Evolutionary conservation across 2,113 vertebrate species (phyloP).

Genomic region (Gulo gulo): DNA sequence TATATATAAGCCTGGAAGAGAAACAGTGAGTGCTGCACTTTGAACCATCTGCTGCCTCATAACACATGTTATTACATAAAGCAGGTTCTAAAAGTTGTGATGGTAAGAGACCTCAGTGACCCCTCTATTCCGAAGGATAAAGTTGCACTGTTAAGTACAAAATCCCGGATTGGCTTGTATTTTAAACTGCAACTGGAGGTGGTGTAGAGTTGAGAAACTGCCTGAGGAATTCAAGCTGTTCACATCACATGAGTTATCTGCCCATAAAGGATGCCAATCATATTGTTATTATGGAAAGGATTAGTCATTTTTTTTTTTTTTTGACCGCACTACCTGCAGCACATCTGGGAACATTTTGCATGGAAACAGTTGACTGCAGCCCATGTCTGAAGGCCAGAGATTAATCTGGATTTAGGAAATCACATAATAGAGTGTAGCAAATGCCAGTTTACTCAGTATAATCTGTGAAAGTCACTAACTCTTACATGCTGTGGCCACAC

Average conservation of each 20-base stretch:
- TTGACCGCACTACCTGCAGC: neutral
- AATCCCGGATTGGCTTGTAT: constrained; percentile 47
- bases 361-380: neutral
- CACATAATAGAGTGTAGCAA: neutral
- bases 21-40: neutral
- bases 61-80: neutral
- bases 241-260: neutral
- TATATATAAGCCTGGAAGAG: neutral
- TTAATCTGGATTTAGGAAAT: constrained; percentile 17
- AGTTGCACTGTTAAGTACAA: neutral
- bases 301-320: neutral
- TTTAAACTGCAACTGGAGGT: constrained; percentile 51
- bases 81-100: neutral
- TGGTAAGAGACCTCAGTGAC: neutral
- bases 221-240: constrained; percentile 57
- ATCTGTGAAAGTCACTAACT: neutral
- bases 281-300: constrained; percentile 19
- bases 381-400: neutral
- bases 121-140: neutral
- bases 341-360: constrained; percentile 36
- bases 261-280: constrained; percentile 19
- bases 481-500: neutral
- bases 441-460: neutral
- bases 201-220: constrained; percentile 45
- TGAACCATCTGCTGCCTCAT: neutral